A percentile compares a stretch with the other conserved stretches of the same genome.
phyloP scores from a whole-genome alignment of 37 sponge, comb jelly and placozoan genomes.

The Oopsacas minuta region DNA sequence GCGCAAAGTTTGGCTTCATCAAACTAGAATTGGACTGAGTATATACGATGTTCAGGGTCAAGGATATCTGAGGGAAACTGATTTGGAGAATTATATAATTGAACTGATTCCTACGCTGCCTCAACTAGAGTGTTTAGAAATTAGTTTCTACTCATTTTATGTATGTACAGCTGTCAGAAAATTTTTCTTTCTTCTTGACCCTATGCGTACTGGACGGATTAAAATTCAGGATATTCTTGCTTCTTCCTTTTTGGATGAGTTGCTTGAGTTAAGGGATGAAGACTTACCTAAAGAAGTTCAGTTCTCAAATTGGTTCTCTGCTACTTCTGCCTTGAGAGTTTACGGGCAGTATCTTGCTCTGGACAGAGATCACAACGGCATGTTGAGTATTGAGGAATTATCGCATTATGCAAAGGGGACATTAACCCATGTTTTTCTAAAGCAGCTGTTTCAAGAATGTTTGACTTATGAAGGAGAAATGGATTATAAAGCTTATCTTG shows the following conservation, averaged over 20 bases:
- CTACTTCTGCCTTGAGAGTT: constrained; percentile 81
- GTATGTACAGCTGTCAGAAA: constrained; percentile 97
- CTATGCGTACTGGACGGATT: constrained; percentile 68
- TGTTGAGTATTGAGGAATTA: constrained; percentile 78
- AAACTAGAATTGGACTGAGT: constrained; percentile 83
- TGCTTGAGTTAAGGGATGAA: constrained; percentile 89
- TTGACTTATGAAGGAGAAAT: constrained; percentile 98
- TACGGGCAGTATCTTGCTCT: constrained; percentile 90
- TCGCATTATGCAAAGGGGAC: constrained; percentile 73
- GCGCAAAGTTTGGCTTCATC: constrained; percentile 81
- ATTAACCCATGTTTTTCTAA: constrained; percentile 67
- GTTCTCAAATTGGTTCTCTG: constrained; percentile 92
- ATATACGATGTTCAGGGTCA: constrained; percentile 87
- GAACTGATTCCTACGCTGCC: constrained; percentile 95
- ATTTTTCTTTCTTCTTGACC: constrained; percentile 97
- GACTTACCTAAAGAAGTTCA: constrained; percentile 66
- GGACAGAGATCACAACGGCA: constrained; percentile 94
- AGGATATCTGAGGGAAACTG: constrained; percentile 74
- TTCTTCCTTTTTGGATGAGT: constrained; percentile 88
- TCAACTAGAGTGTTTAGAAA: constrained; percentile 80
- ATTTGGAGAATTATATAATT: constrained; percentile 93
- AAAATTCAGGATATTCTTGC: constrained; percentile 86
- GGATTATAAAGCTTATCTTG: constrained; percentile 95
- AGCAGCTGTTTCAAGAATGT: constrained; percentile 93
- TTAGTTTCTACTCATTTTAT: constrained; percentile 92